phyloP scores from a whole-genome alignment of 2,113 vertebrate genomes.

The Chloebia gouldiae region DNA sequence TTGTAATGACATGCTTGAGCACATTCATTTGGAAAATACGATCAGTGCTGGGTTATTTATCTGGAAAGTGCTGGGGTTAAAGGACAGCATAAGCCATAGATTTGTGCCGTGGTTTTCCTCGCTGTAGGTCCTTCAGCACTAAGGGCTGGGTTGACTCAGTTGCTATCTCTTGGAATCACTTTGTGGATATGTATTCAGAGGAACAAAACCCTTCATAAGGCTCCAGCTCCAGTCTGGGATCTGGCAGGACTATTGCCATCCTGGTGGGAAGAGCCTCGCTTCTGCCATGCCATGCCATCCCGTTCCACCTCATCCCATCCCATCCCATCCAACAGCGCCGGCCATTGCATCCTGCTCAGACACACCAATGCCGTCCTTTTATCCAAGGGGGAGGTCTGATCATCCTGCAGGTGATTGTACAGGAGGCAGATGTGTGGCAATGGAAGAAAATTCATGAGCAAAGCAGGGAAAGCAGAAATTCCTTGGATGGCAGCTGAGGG shows the following conservation, averaged over 20 bases:
- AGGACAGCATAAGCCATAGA: background rate
- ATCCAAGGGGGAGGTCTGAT: too few relatives aligned
- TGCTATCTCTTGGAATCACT: background rate
- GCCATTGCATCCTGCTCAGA: background rate
- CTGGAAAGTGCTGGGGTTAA: background rate
- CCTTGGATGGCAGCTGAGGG: background rate
- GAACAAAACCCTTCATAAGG: background rate
- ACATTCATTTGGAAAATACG: background rate
- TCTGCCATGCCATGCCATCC: accelerated
- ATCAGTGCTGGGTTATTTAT: background rate
- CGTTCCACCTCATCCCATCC: background rate
- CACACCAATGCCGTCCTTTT: accelerated
- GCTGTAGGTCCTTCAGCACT: background rate
- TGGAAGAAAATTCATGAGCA: background rate
- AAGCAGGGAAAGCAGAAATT: background rate
- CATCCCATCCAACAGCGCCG: accelerated
- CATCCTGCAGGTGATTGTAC: background rate
- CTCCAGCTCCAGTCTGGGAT: background rate
- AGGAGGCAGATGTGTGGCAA: background rate
- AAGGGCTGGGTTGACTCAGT: background rate
- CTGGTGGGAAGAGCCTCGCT: accelerated
- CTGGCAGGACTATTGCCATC: background rate
- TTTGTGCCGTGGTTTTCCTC: background rate
- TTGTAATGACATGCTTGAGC: background rate
- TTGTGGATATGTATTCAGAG: background rate